Percentiles rank a stretch among this genome's conserved stretches.
phyloP scores from a whole-genome alignment of 2,797 vertebrate species.

The Anisognathus igniventris region DNA sequence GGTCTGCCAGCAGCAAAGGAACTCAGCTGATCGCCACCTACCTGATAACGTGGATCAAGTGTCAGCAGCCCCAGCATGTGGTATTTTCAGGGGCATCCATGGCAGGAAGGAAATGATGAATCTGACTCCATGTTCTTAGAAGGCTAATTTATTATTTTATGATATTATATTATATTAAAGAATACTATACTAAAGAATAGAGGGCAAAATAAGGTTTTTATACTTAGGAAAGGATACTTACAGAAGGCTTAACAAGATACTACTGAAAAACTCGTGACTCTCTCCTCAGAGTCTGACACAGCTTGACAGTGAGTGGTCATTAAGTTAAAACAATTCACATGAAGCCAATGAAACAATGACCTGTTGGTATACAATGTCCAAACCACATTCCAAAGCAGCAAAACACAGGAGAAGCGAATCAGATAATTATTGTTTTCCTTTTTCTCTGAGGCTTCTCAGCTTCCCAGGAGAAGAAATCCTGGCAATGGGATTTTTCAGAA shows the following conservation, averaged over 20 bases:
- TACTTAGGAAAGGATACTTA: background rate
- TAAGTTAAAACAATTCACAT: background rate
- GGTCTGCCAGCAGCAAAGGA: accelerated
- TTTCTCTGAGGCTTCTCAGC: background rate
- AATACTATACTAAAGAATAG: background rate
- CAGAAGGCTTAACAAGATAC: background rate
- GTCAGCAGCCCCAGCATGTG: background rate
- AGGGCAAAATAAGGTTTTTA: too few relatives aligned
- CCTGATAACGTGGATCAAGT: accelerated
- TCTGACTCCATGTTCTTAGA: too few relatives aligned
- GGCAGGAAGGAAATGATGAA: too few relatives aligned
- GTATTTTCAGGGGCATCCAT: too few relatives aligned
- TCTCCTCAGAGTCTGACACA: background rate
- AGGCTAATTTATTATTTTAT: too few relatives aligned
- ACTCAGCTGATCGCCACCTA: background rate
- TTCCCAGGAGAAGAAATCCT: background rate
- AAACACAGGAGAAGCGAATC: background rate
- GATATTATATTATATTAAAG: too few relatives aligned
- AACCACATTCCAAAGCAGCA: background rate
- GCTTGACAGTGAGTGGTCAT: background rate
- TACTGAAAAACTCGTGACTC: background rate
- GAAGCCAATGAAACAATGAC: background rate
- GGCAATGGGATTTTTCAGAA: background rate
- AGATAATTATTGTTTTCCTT: background rate
- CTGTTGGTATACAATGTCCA: background rate